These are phyloP conservation scores for Pyrrhia umbra DNA, from an alignment of 2,888 invertebrate genomes.

Conservation along the genomic window DNA sequence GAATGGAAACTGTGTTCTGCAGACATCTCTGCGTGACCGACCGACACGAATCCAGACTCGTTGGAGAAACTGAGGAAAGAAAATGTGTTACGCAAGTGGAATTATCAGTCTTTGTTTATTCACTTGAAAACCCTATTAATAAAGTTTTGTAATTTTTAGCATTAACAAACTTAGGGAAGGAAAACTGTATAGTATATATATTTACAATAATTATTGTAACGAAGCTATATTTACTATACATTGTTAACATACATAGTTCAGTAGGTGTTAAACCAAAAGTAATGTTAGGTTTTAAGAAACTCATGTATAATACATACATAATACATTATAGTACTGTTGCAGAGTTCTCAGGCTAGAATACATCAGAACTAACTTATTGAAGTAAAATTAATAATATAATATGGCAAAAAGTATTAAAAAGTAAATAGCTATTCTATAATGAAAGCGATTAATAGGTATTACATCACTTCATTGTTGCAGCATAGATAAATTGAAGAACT, in stretches of 20 bases:
- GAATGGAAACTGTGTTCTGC: conserved; percentile 86
- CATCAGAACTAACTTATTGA: no score
- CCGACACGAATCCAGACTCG: conserved; percentile 89
- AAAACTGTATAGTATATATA: conserved; percentile 19
- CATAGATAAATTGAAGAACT: neutral
- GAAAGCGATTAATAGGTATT: neutral
- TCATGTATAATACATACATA: no score
- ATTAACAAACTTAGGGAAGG: conserved; percentile 16
- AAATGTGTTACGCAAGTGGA: conserved; percentile 11
- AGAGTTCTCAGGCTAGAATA: no score
- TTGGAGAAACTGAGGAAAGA: conserved; percentile 84
- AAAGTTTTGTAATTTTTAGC: conserved; percentile 1
- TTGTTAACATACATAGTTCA: no score
- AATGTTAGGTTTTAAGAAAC: no score
- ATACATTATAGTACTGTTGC: no score
- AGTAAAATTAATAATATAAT: no score
- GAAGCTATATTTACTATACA: neutral
- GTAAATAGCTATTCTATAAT: no score
- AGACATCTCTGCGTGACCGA: conserved; percentile 86
- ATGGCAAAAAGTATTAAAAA: no score
- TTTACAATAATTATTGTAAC: neutral
- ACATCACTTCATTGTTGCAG: neutral
- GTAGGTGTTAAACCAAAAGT: no score
- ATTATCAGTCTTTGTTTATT: conserved; percentile 1
- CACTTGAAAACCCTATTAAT: conserved; percentile 4